Conservation (phyloP, 2,888 invertebrate species). For the Drosophila longiperda region DNA sequence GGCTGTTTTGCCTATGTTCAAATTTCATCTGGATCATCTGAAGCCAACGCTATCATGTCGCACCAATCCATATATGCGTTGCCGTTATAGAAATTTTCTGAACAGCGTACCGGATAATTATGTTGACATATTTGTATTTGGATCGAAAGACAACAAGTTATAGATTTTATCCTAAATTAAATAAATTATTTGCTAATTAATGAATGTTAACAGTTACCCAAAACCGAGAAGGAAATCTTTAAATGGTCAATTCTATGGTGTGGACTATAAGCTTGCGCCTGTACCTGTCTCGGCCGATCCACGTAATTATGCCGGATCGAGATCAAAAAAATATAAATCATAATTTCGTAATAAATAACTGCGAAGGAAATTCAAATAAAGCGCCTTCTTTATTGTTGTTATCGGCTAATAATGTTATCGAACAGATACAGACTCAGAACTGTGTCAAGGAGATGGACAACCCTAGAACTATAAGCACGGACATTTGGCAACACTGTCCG, state of each 20-base stretch:
- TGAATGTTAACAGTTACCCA: conserved; percentile 40
- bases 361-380: conserved; percentile 1
- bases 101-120: conserved; percentile 54
- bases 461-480: conserved; percentile 3
- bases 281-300: conserved; percentile 63
- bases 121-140: conserved; percentile 32
- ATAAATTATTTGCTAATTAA: not conserved
- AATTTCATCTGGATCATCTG: conserved; percentile 61
- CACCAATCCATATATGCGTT: conserved; percentile 46
- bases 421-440: conserved; percentile 46
- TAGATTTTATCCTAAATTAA: conserved; percentile 5
- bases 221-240: conserved; percentile 65
- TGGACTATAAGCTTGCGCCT: conserved; percentile 75
- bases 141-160: conserved; percentile 34
- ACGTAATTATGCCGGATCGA: conserved; percentile 19
- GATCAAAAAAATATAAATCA: conserved; percentile 2
- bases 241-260: conserved; percentile 76
- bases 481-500: conserved; percentile 43
- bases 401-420: conserved; percentile 36
- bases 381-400: not conserved
- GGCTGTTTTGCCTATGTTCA: conserved; percentile 70
- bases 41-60: conserved; percentile 60
- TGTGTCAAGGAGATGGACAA: conserved; percentile 20
- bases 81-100: conserved; percentile 49
- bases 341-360: not conserved